phyloP scores from a whole-genome alignment of 2,113 vertebrate genomes.

The Myiopsitta monachus region DNA sequence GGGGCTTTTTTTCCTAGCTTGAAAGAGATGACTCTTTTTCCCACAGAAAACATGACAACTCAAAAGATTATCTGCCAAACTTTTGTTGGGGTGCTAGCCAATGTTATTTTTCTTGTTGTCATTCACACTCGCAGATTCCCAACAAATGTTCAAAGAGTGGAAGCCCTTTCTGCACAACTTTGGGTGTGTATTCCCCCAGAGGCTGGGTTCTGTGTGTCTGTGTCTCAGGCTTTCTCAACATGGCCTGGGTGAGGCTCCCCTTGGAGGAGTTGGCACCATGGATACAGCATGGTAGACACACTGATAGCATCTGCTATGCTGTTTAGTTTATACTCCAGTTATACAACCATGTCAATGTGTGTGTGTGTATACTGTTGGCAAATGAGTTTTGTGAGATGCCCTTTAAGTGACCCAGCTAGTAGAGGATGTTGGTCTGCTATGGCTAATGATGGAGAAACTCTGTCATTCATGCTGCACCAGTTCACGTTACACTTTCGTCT shows the following conservation, averaged over 20 bases:
- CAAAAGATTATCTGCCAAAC: slow-evolving; percentile 31
- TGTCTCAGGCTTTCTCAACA: not conserved
- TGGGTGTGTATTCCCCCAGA: not conserved
- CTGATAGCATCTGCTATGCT: not conserved
- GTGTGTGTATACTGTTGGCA: not conserved
- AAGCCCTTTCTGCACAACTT: slow-evolving; percentile 25
- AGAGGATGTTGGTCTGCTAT: not conserved
- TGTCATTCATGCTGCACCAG: not conserved
- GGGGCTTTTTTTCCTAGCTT: not conserved
- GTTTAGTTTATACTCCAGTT: slow-evolving; percentile 27
- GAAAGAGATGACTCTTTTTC: slow-evolving; percentile 32
- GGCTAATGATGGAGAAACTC: not conserved
- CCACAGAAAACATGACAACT: slow-evolving; percentile 45
- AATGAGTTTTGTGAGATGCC: not conserved
- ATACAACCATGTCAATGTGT: not conserved
- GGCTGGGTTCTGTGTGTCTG: not conserved
- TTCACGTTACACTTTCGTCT: not conserved
- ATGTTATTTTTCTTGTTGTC: slow-evolving; percentile 21
- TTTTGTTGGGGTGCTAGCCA: not conserved
- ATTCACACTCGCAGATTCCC: slow-evolving; percentile 29
- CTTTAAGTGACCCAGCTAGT: not conserved
- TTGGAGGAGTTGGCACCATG: not conserved
- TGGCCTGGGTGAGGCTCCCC: not conserved
- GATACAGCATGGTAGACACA: slow-evolving; percentile 7
- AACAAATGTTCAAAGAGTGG: not conserved